Evolutionary conservation across 2,113 vertebrate species (phyloP), one percentile per base, ranked within the genome.

Genomic region (Corythoichthys intestinalis): DNA sequence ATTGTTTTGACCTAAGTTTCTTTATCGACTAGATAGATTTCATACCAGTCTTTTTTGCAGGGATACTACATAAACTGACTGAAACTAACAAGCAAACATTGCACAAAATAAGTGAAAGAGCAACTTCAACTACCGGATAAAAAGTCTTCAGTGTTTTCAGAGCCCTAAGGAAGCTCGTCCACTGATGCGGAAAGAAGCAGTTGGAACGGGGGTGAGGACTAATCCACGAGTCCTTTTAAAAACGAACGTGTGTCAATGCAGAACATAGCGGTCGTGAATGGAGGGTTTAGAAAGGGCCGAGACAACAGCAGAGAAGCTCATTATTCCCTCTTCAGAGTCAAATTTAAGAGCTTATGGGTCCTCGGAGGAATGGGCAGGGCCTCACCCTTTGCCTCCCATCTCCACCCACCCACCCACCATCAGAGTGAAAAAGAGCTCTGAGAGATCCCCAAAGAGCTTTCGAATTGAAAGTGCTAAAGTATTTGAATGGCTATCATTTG

Each of bases 211-310:
- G 82, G 80, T 37, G 58, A 65, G 70, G 70, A 79, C 88, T 91
- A 91, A 93, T 91, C 87, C 80, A 54, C 48, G 75, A 83, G 69
- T 78, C 74, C 76, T 86, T 86, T 81, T 75, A 80, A 73, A 74
- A 75, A 72, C 54, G 82, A 74, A 90, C 90, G 87, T 90, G 90
- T 92, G 90, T 86, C 90, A 91, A 92, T 89, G 82, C 10, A 53
- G 79, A 80, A 81, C 74, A 74, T 63, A 69, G 35, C 54, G 15
- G 80, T 78, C 75, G 77, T 82, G 80, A 89, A 83, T 72, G 60
- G 77, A 58, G 76, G 69, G 41, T 44, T 73, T 81, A 73, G 56
- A 76, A 78, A 80, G 76, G 81, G 67, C 72, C 79, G 82, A 83
- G 75, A 89, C 81, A 88, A 89, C 83, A 85, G 80, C 14, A 72